Base-by-base conservation (phyloP, 2,113 vertebrate species). In the Ailuropoda melanoleuca region DNA sequence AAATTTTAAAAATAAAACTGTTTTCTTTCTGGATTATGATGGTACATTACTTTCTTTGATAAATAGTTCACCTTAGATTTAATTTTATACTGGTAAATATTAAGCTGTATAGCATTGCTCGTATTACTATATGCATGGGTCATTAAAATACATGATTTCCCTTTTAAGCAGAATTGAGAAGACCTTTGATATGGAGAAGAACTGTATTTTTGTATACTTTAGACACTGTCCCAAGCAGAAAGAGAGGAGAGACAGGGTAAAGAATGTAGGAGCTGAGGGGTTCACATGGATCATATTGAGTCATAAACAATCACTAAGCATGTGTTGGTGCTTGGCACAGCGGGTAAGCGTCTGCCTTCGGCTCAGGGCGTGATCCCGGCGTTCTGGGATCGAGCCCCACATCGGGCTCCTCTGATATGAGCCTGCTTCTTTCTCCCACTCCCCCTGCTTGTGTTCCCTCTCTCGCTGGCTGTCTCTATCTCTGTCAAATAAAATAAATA, bases 131-230 rank as follows among this genome's bases (percentile, higher is more conserved):
- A 48, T 56, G 24, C 70, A n/a, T 12, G n/a, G 12, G 17, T 56
- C 6, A 77, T 43, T 62, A 55, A 39, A 24, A 56, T n/a, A 5
- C 62, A 50, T 94, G 26, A 19, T 84, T 74, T 78, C 11, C 18
- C 78, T 86, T 82, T 96, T 81, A 82, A 84, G 23, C 58, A 90
- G n/a, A 90, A 84, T 68, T 82, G 39, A 80, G 43, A 83, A 83
- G 55, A 87, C 3, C 10, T 95, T 92, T 83, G 31, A 50, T 53
- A 3, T 53, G 58, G 37, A 92, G 39, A 29, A 87, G 24, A 18
- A 18, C 34, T 48, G 17, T 4, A 72, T 46, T 92, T 95, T 85
- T 90, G 17, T 58, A 37, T 31, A 78, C 15, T n/a, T 90, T 13
- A 90, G 24, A 70, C 11, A 92, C 13, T 81, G 3, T 7, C 14